Conservation (phyloP, 2,888 invertebrate species). For the Meiosimyza decipiens region DNA sequence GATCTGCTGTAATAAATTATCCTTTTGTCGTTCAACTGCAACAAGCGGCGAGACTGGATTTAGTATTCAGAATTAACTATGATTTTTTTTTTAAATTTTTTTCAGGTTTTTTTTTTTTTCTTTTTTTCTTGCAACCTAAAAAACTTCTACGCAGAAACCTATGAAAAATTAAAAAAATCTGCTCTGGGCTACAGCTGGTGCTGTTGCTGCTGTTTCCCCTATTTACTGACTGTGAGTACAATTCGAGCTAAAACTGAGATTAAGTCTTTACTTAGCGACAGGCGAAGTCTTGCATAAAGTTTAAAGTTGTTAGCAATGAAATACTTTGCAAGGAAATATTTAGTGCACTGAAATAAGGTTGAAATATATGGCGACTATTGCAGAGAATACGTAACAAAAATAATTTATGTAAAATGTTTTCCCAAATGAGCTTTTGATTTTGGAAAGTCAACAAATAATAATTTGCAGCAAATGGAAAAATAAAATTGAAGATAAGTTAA, state of each 20-base stretch:
- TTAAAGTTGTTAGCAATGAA: neutral
- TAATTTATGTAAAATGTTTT: neutral
- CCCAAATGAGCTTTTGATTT: neutral
- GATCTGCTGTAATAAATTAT: constrained; percentile 29
- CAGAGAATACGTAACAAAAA: neutral
- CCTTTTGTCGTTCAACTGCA: constrained; percentile 25
- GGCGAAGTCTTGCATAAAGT: neutral
- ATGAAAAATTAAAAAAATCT: neutral
- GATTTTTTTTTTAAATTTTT: neutral
- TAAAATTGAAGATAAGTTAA: no score
- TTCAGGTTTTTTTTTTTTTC: neutral
- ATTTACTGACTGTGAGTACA: constrained; percentile 3
- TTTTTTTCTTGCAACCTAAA: neutral
- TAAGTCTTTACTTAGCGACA: neutral
- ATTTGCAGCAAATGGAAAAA: fast-evolving
- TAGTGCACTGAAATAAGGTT: no score
- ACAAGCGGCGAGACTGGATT: constrained; percentile 27
- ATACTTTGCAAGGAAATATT: no score
- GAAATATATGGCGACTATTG: constrained; percentile 19
- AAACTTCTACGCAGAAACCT: neutral
- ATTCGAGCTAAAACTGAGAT: neutral
- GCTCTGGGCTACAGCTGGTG: constrained; percentile 8
- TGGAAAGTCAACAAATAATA: neutral
- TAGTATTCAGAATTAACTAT: constrained; percentile 16
- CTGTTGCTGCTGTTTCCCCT: neutral